Conservation (phyloP, 2,888 invertebrate genomes). For the Yponomeuta evonymella region DNA sequence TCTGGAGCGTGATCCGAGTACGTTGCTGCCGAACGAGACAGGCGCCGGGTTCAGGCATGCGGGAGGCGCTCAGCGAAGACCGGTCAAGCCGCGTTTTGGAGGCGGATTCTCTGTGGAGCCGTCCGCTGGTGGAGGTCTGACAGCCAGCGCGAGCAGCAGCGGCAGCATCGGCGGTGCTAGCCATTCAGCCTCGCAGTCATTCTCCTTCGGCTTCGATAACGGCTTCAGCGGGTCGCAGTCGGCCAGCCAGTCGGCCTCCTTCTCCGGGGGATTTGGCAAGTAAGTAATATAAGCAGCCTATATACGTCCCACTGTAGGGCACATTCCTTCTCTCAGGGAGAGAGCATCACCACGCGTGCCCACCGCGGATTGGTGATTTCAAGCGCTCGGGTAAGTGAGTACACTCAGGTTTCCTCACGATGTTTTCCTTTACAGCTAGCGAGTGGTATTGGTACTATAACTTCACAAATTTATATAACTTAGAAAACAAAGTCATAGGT, state of each 20-base stretch:
- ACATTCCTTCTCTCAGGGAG: no score
- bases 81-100: conserved; percentile 52
- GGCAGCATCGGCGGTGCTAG: conserved; percentile 57
- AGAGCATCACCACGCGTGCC: no score
- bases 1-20: conserved; percentile 69
- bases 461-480: no score
- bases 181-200: conserved; percentile 66
- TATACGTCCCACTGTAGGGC: no score
- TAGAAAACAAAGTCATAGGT: no score
- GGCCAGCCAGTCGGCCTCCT: conserved; percentile 66
- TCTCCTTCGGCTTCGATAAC: conserved; percentile 67
- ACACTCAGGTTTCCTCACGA: no score
- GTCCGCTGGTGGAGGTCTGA: conserved; percentile 56
- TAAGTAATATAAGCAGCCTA: conserved; percentile 31
- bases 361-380: no score
- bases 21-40: conserved; percentile 38
- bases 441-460: no score
- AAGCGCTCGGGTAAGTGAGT: no score
- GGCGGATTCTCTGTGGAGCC: conserved; percentile 63
- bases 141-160: conserved; percentile 65
- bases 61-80: conserved; percentile 20
- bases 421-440: no score
- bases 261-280: conserved; percentile 67
- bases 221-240: conserved; percentile 71
- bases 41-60: conserved; percentile 12